Conservation (phyloP, 2,797 vertebrate genomes). For the Lates japonicus region DNA sequence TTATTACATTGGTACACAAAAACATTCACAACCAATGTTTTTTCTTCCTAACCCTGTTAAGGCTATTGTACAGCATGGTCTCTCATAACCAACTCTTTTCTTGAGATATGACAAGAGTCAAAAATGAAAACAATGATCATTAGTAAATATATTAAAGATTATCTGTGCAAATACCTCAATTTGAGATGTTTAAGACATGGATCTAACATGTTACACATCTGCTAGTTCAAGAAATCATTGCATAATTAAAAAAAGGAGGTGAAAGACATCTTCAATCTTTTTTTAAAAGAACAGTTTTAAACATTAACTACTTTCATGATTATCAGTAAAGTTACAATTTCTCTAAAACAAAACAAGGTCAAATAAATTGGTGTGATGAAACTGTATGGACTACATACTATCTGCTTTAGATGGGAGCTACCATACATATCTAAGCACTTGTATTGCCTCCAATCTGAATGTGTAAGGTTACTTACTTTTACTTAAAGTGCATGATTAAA, state of each 20-base stretch:
- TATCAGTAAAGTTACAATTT: conserved; percentile 24
- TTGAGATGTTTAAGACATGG: conserved; percentile 75
- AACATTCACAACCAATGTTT: conserved; percentile 64
- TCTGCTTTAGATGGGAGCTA: conserved; percentile 41
- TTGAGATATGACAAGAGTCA: conserved; percentile 62
- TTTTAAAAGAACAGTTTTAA: conserved; percentile 42
- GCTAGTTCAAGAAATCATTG: conserved; percentile 60
- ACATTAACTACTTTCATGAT: conserved; percentile 41
- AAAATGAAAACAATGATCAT: conserved; percentile 56
- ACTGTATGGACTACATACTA: conserved; percentile 16
- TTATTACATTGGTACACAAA: conserved; percentile 58
- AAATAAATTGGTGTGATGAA: conserved; percentile 18
- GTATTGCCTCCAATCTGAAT: conserved; percentile 21
- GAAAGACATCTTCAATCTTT: conserved; percentile 38
- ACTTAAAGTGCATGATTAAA: conserved; percentile 20
- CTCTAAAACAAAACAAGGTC: conserved; percentile 19
- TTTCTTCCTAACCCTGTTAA: conserved; percentile 61
- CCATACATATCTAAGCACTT: conserved; percentile 26
- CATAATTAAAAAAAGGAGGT: conserved; percentile 53
- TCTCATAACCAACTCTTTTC: conserved; percentile 43
- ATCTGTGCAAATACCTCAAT: conserved; percentile 83
- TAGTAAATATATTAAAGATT: conserved; percentile 68
- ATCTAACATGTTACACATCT: conserved; percentile 62
- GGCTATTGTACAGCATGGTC: conserved; percentile 61
- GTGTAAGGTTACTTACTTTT: background rate